Conservation (phyloP, 2,888 invertebrate genomes). For the Ophioninae sp. region DNA sequence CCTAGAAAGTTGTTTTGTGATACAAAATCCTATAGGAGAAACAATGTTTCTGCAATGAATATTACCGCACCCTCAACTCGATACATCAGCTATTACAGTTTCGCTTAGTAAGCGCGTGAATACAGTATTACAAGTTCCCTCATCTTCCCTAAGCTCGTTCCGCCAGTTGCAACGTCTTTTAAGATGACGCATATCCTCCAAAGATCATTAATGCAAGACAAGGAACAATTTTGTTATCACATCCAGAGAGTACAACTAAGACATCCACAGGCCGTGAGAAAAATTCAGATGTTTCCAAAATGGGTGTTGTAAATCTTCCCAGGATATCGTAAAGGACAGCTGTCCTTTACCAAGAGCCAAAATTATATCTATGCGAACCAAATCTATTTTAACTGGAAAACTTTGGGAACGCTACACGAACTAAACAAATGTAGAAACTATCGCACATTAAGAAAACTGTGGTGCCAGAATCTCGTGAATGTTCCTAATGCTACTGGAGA, state of each 20-base stretch:
- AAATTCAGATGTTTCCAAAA: not conserved
- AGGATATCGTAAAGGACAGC: too few relatives aligned
- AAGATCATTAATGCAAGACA: slow-evolving; percentile 3
- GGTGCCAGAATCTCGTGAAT: too few relatives aligned
- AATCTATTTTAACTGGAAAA: too few relatives aligned
- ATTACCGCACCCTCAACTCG: slow-evolving; percentile 53
- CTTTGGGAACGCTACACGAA: too few relatives aligned
- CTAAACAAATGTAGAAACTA: not conserved
- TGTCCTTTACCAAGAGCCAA: too few relatives aligned
- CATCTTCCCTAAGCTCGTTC: not conserved
- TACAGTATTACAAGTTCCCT: not conserved
- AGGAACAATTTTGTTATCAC: slow-evolving; percentile 51
- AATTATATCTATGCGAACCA: too few relatives aligned
- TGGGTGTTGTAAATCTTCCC: too few relatives aligned
- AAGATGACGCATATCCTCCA: not conserved
- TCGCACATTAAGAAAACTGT: not conserved
- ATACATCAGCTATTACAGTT: slow-evolving; percentile 31
- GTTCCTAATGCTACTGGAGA: not conserved
- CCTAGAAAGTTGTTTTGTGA: not conserved
- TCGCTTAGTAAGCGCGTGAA: slow-evolving; percentile 1
- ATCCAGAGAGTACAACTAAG: slow-evolving; percentile 14
- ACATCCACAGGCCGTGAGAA: not conserved
- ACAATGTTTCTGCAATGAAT: not conserved
- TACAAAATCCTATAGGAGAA: slow-evolving; percentile 17
- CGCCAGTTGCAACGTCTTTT: not conserved